Conservation (phyloP, 1,140 invertebrate genomes). For the Planococcus citri region DNA sequence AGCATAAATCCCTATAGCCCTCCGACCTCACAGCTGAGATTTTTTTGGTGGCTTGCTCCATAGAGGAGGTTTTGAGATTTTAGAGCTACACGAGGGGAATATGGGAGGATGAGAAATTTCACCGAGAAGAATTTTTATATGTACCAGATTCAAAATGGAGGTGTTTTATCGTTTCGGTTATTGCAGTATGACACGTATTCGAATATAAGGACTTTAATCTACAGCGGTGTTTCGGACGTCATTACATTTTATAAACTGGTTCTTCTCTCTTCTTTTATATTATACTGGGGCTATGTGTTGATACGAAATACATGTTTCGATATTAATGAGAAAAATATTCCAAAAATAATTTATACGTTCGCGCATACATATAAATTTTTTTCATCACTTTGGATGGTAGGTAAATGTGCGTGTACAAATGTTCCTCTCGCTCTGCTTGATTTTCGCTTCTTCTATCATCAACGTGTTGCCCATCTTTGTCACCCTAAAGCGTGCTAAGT, state of each 20-base stretch:
- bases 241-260: neutral
- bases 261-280: neutral
- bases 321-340: constrained; percentile 4
- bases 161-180: constrained; percentile 7
- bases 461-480: no score
- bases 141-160: neutral
- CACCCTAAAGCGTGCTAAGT: no score
- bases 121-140: no score
- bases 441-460: neutral
- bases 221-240: neutral
- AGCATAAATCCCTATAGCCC: no score
- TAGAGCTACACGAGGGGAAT: no score
- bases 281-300: neutral
- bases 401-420: no score
- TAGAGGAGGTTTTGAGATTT: no score
- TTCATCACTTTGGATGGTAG: no score
- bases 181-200: neutral
- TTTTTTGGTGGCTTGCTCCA: no score
- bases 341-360: neutral
- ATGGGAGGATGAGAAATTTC: no score
- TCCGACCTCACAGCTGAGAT: no score
- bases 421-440: neutral
- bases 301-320: constrained; percentile 5
- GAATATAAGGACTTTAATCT: constrained; percentile 3
- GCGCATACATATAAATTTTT: neutral